Conservation (phyloP, 2,888 invertebrate species). For the Allolobophora icterica region DNA sequence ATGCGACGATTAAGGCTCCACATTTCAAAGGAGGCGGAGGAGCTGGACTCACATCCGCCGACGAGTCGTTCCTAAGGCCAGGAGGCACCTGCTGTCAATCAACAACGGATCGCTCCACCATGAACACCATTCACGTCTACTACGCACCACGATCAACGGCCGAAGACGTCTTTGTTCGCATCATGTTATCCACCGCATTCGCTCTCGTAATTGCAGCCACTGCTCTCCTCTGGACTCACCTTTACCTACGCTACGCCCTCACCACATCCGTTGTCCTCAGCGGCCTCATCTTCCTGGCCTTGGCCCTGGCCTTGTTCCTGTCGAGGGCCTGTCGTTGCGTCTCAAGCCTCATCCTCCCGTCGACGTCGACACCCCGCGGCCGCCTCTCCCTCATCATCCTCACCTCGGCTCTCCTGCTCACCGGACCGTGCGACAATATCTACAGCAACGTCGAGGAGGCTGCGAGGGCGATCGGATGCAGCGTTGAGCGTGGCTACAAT, state of each 20-base stretch:
- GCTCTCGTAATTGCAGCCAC: slow-evolving; percentile 36
- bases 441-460: slow-evolving; percentile 48
- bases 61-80: not conserved
- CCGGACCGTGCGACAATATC: slow-evolving; percentile 48
- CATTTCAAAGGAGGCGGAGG: not conserved
- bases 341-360: slow-evolving; percentile 46
- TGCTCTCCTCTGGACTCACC: slow-evolving; percentile 40
- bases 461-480: slow-evolving; percentile 47
- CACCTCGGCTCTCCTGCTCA: slow-evolving; percentile 48
- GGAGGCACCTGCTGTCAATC: slow-evolving; percentile 38
- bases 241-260: slow-evolving; percentile 42
- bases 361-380: slow-evolving; percentile 47
- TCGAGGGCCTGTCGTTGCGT: slow-evolving; percentile 47
- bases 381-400: slow-evolving; percentile 47
- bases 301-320: slow-evolving; percentile 20
- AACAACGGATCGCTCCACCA: slow-evolving; percentile 29
- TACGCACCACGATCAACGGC: slow-evolving; percentile 42
- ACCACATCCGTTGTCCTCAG: slow-evolving; percentile 38
- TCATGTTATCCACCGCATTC: slow-evolving; percentile 41
- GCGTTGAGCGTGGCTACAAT: slow-evolving; percentile 49
- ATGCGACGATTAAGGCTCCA: not conserved
- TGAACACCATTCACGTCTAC: slow-evolving; percentile 35
- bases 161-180: slow-evolving; percentile 43
- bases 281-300: slow-evolving; percentile 31
- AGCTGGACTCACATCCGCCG: not conserved